A percentile compares a stretch with the other conserved stretches of the same genome.
These are phyloP conservation scores for Hippocampus guttulatus DNA, from an alignment of 2,113 vertebrate genomes.

Conservation along the genomic window DNA sequence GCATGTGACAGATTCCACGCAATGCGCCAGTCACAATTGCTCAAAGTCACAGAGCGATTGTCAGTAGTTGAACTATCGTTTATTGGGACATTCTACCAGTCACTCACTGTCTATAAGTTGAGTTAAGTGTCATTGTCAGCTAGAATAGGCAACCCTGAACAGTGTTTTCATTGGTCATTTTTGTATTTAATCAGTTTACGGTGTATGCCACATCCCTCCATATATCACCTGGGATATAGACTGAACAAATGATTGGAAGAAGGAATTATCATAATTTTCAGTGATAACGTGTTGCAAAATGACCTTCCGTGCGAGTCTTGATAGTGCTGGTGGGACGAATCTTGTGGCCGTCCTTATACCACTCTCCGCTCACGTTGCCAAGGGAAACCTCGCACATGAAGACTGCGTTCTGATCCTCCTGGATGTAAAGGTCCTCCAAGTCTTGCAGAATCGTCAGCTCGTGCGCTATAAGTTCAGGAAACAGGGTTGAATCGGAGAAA, in stretches of 20 bases:
- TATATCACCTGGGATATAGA: not conserved
- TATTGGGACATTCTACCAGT: not conserved
- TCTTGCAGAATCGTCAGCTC: conserved; percentile 71
- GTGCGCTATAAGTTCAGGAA: conserved; percentile 69
- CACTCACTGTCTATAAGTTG: not conserved
- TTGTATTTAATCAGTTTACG: not conserved
- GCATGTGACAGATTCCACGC: not conserved
- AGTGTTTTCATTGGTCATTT: not conserved
- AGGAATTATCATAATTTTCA: not conserved
- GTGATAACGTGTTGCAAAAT: not conserved
- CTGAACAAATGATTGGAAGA: not conserved
- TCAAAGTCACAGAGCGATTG: not conserved
- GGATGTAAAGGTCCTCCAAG: conserved; percentile 75
- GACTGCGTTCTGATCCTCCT: conserved; percentile 83
- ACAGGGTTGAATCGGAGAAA: not conserved
- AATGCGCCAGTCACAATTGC: not conserved
- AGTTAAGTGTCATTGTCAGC: not conserved
- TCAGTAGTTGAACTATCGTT: not conserved
- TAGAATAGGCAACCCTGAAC: not conserved
- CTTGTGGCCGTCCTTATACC: conserved; percentile 75
- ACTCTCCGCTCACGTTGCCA: conserved; percentile 73
- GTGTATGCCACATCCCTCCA: no score
- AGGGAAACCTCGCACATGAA: conserved; percentile 86
- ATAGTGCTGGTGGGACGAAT: conserved; percentile 73
- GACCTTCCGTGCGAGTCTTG: conserved; percentile 90